These are phyloP conservation scores for Enteromius paludinosus DNA, from an alignment of 2,797 vertebrate genomes.

Conservation along the genomic window DNA sequence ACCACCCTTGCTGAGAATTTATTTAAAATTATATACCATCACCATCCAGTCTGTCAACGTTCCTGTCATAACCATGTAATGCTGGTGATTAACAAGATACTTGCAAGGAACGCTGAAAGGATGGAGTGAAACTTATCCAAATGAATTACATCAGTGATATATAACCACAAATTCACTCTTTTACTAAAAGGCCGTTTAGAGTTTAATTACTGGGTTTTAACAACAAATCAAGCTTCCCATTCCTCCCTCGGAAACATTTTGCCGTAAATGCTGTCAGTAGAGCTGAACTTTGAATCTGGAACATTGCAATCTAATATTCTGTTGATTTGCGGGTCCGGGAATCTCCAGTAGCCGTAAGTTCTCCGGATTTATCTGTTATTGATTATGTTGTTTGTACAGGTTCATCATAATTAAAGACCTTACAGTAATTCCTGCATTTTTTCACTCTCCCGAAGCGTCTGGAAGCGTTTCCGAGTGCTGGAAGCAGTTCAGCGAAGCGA, in stretches of 20 bases:
- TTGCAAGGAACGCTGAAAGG: neutral
- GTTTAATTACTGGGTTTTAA: neutral
- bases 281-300: neutral
- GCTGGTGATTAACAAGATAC: neutral
- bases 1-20: neutral
- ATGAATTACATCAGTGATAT: too few relatives aligned
- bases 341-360: neutral
- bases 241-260: neutral
- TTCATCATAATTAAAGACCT: slow-evolving; percentile 19
- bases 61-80: neutral
- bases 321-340: neutral
- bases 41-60: neutral
- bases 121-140: neutral
- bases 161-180: neutral
- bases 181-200: neutral
- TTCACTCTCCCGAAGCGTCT: slow-evolving; percentile 11
- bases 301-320: neutral
- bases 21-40: too few relatives aligned
- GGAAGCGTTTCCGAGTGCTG: slow-evolving; percentile 42
- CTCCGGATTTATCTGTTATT: neutral
- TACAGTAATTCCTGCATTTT: slow-evolving; percentile 28
- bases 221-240: too few relatives aligned
- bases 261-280: neutral
- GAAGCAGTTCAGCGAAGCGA: slow-evolving; percentile 52
- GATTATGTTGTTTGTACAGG: neutral